These are phyloP conservation scores for Pammene fasciana DNA, from an alignment of 2,888 invertebrate species.

Conservation along the genomic window DNA sequence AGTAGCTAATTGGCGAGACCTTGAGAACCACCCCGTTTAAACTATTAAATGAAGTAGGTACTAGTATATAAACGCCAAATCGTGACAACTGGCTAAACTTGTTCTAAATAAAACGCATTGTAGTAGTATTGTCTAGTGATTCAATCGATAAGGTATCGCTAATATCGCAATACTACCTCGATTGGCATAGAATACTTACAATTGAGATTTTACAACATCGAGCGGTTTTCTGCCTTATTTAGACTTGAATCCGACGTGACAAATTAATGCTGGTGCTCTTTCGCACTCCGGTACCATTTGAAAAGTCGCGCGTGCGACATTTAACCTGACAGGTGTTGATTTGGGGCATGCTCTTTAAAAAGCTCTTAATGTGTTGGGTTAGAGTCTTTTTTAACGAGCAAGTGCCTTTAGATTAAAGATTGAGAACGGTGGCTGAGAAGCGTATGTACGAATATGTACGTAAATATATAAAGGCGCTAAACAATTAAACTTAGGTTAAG, in stretches of 20 bases:
- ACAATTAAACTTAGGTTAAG: slow-evolving; percentile 2
- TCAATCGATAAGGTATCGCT: not conserved
- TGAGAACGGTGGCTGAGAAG: not conserved
- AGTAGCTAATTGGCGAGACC: too few relatives aligned
- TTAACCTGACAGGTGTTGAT: not conserved
- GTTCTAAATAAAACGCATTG: too few relatives aligned
- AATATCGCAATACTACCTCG: not conserved
- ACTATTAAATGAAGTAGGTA: not conserved
- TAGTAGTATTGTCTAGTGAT: too few relatives aligned
- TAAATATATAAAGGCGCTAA: not conserved
- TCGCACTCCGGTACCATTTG: slow-evolving; percentile 24
- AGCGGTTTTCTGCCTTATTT: slow-evolving; percentile 17
- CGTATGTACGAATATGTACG: not conserved
- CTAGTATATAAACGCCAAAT: not conserved
- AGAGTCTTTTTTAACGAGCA: not conserved
- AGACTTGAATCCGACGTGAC: slow-evolving; percentile 28
- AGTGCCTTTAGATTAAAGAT: slow-evolving; percentile 1
- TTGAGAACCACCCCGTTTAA: not conserved
- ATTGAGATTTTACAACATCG: slow-evolving; percentile 8
- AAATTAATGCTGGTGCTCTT: slow-evolving; percentile 33
- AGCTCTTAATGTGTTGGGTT: not conserved
- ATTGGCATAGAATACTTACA: not conserved
- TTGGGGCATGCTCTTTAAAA: not conserved
- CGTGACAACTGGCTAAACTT: not conserved
- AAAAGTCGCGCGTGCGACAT: slow-evolving; percentile 29